phyloP scores from a whole-genome alignment of 2,888 invertebrate species.

The Drosophila eohydei region DNA sequence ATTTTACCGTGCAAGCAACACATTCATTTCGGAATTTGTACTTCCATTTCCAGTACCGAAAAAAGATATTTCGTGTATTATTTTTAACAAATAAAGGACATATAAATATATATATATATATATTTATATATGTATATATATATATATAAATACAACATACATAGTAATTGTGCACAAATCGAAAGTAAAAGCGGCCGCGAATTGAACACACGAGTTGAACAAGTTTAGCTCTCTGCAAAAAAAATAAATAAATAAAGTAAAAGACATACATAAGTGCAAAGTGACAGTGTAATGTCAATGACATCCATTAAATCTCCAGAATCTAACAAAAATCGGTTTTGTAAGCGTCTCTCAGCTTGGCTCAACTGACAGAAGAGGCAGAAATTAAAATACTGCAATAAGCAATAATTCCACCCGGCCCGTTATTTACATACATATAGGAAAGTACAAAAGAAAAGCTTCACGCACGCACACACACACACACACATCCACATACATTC shows the following conservation, averaged over 20 bases:
- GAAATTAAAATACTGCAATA: conserved; percentile 45
- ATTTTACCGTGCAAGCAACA: conserved; percentile 56
- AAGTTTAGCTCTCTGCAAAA: conserved; percentile 45
- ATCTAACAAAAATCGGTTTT: conserved; percentile 30
- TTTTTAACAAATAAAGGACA: conserved; percentile 27
- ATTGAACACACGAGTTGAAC: conserved; percentile 52
- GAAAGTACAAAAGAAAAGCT: conserved; percentile 44
- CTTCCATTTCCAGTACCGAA: conserved; percentile 37
- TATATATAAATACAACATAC: conserved; percentile 9
- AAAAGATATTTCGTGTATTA: conserved; percentile 48
- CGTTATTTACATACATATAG: conserved; percentile 51
- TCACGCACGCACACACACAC: conserved; percentile 23
- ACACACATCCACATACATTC: neutral
- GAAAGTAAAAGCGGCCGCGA: conserved; percentile 44
- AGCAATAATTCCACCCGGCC: conserved; percentile 45
- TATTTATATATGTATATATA: conserved; percentile 20
- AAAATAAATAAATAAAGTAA: conserved; percentile 1
- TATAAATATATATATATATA: conserved; percentile 15
- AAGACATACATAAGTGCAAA: conserved; percentile 34
- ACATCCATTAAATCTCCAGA: conserved; percentile 40
- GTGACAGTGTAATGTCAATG: conserved; percentile 53
- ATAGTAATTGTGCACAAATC: conserved; percentile 35
- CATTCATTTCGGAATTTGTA: conserved; percentile 54
- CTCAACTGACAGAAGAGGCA: conserved; percentile 23
- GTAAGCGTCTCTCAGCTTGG: conserved; percentile 12